Conservation (phyloP, 2,888 invertebrate species). For the Invenusta paracnida region DNA sequence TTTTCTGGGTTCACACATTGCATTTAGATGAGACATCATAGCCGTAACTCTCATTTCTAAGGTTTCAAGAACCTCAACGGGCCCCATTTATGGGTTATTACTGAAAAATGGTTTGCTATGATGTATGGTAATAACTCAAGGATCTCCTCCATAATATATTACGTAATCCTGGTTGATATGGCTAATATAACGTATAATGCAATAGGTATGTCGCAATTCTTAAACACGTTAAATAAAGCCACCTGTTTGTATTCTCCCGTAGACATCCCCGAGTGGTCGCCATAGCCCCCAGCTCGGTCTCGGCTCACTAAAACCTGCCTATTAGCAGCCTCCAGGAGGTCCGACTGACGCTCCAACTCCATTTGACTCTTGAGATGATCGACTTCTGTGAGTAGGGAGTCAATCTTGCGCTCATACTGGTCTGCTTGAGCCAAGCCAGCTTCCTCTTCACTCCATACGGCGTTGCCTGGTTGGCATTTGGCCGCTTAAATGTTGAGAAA, state of each 20-base stretch:
- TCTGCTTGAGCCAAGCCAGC: background rate
- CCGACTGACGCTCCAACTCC: background rate
- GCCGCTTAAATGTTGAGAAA: background rate
- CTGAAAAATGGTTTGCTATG: too few relatives aligned
- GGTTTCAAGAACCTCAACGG: too few relatives aligned
- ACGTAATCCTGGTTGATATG: too few relatives aligned
- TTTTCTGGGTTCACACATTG: too few relatives aligned
- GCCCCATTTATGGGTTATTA: too few relatives aligned
- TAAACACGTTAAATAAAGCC: too few relatives aligned
- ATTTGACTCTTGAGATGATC: background rate
- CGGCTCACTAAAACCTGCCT: background rate
- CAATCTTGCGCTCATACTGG: constrained; percentile 5
- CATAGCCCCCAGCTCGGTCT: background rate
- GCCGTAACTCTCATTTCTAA: too few relatives aligned
- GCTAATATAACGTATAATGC: too few relatives aligned
- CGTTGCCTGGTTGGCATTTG: background rate
- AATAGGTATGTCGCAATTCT: too few relatives aligned
- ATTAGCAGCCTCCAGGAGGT: background rate
- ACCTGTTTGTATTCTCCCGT: background rate
- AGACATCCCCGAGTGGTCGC: background rate
- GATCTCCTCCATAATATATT: too few relatives aligned
- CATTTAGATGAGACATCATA: too few relatives aligned
- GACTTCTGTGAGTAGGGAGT: background rate
- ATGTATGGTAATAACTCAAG: too few relatives aligned
- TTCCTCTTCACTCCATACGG: background rate